Conservation (phyloP, 92 coral and sea anemone genomes). For the Zoanthus sansibaricus region DNA sequence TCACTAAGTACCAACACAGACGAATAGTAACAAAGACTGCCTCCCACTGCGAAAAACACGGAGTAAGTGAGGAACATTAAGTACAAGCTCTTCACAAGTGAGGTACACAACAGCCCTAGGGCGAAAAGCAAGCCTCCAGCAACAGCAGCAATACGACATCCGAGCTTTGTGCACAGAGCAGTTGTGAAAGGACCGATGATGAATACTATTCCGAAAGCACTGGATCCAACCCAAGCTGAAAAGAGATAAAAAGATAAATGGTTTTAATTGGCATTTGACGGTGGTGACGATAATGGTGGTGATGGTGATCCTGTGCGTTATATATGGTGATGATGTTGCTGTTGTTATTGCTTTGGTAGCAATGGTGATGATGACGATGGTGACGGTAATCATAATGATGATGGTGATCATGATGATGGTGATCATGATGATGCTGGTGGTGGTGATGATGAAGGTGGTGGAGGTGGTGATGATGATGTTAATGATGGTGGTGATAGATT, state of each 20-base stretch:
- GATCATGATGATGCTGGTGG: too few relatives aligned
- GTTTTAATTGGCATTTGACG: background rate
- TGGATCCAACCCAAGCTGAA: constrained; percentile 86
- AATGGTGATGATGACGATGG: too few relatives aligned
- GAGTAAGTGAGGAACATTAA: constrained; percentile 84
- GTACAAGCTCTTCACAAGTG: constrained; percentile 65
- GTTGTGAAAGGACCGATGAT: constrained; percentile 73
- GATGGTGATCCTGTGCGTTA: background rate
- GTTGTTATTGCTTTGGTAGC: too few relatives aligned
- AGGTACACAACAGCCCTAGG: constrained; percentile 67
- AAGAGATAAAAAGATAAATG: background rate
- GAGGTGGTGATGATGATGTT: too few relatives aligned
- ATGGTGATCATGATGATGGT: too few relatives aligned
- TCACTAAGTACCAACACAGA: constrained; percentile 75
- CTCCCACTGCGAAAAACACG: constrained; percentile 71
- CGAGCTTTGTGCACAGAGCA: constrained; percentile 65
- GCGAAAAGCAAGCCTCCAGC: constrained; percentile 73
- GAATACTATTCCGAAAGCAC: constrained; percentile 78
- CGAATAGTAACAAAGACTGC: constrained; percentile 77
- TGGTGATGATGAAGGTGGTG: too few relatives aligned
- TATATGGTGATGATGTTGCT: background rate
- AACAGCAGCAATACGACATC: constrained; percentile 63
- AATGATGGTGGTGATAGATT: too few relatives aligned
- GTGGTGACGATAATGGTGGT: background rate
- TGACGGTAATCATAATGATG: too few relatives aligned